Evolutionary conservation across 2,888 invertebrate species (phyloP), one percentile per base, ranked within the genome.

Genomic region (Troides helena): DNA sequence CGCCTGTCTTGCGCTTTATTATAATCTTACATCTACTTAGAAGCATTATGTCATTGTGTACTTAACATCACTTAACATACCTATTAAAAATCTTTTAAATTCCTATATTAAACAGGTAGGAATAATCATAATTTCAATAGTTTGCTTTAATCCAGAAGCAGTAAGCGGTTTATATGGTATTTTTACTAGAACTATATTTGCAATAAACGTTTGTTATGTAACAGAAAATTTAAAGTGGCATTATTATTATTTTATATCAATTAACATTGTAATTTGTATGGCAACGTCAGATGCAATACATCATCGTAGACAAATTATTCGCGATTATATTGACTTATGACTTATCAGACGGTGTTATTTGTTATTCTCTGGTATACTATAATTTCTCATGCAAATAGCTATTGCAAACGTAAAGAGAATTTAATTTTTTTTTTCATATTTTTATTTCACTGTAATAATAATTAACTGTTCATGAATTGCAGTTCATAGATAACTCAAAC

Each of bases 321-420:
- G 62, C 43, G 57, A 23, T 1, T 30, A 30, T 30, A 25, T 46
- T 67, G 62, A 57, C 67, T 62, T 67, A 36, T 67, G 62, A 57
- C 67, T 62, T 30, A 46, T 46, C 17, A 14, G 46, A 2, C 56
- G 25, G 4, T 57, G 30, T 57, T 39, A 30, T 18, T 59, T 30
- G 18, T 56, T 67, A 12, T 53, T 43, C 25, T 53, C n/a, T 10
- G 21, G 18, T 46, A 12, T 46, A 53, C 50, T 36, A 21, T 50
- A 68, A 68, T 68, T 63, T 63, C 46, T 59, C 50, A 67, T 62
- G 62, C 56, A 62, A 67, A 56, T 57, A n/a, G 17, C 56, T 56
- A 43, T 43, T 17, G 14, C 14, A 53, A 46, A 53, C n/a, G 53
- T 53, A n/a, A 18, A 53, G 18, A 21, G 5, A 53, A 2, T 46